Conservation (phyloP, 2,888 invertebrate genomes). For the Luffia ferchaultella region DNA sequence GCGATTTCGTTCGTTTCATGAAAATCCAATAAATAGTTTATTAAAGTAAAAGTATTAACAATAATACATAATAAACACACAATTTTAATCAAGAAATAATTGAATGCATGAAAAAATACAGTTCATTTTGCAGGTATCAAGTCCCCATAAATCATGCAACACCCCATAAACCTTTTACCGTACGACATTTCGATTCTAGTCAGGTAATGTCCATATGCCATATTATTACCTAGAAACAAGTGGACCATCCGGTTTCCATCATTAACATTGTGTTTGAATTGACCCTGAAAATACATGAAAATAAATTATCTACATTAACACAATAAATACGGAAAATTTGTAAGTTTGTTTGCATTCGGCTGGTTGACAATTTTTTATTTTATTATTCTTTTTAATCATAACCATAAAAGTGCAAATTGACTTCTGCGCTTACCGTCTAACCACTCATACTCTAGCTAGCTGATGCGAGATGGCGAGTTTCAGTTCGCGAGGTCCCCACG, state of each 20-base stretch:
- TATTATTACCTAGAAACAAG: not conserved
- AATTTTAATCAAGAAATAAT: not conserved
- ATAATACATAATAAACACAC: not conserved
- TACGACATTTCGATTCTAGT: not conserved
- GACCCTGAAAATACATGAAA: conserved; percentile 1
- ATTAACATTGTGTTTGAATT: not conserved
- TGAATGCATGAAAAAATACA: not conserved
- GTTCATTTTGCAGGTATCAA: not conserved
- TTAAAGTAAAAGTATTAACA: not conserved
- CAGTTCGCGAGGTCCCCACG: too few species aligned
- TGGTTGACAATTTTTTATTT: not conserved
- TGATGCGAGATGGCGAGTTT: not conserved
- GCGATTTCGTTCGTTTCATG: not conserved
- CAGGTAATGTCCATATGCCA: conserved; percentile 1
- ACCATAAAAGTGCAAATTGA: not conserved
- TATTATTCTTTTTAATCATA: not conserved
- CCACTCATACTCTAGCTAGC: not conserved
- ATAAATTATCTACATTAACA: not conserved
- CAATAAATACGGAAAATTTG: not conserved
- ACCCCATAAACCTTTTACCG: conserved; percentile 1
- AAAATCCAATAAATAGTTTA: not conserved
- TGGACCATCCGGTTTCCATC: not conserved
- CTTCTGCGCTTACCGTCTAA: not conserved
- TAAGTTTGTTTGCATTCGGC: not conserved
- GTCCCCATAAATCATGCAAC: not conserved